Conservation (phyloP, 2,888 invertebrate species). For the Hirtodrosophila cameraria region DNA sequence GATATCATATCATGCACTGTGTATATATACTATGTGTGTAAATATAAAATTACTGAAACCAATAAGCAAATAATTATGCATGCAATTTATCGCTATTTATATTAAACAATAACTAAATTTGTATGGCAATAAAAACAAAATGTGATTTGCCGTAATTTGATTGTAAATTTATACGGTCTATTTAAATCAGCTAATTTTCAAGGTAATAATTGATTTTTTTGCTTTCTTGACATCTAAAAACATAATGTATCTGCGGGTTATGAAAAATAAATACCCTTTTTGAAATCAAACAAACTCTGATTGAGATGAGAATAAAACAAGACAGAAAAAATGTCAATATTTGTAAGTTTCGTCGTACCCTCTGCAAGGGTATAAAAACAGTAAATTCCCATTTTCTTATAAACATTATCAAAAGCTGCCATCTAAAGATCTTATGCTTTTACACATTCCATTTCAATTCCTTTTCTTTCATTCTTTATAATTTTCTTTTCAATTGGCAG, state of each 20-base stretch:
- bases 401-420: too few species aligned
- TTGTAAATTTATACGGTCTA: slow-evolving; percentile 20
- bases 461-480: not conserved
- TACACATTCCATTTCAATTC: not conserved
- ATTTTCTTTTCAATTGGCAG: slow-evolving; percentile 56
- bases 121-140: slow-evolving; percentile 11
- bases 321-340: too few species aligned
- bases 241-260: too few species aligned
- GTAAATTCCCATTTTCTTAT: too few species aligned
- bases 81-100: slow-evolving; percentile 36
- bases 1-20: slow-evolving; percentile 26
- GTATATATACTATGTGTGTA: not conserved
- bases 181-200: too few species aligned
- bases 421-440: not conserved
- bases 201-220: too few species aligned
- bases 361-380: too few species aligned
- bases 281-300: too few species aligned
- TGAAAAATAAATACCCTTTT: too few species aligned
- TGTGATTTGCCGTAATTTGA: slow-evolving; percentile 4
- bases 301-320: too few species aligned
- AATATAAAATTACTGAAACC: slow-evolving; percentile 9
- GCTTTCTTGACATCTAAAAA: too few species aligned
- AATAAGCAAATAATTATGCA: slow-evolving; percentile 63
- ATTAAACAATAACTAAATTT: slow-evolving; percentile 40
- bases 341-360: too few species aligned